A percentile compares a stretch with the other conserved stretches of the same genome.
Evolutionary conservation across 2,888 invertebrate genomes (phyloP).

Genomic region (Drosophila mettleri): DNA sequence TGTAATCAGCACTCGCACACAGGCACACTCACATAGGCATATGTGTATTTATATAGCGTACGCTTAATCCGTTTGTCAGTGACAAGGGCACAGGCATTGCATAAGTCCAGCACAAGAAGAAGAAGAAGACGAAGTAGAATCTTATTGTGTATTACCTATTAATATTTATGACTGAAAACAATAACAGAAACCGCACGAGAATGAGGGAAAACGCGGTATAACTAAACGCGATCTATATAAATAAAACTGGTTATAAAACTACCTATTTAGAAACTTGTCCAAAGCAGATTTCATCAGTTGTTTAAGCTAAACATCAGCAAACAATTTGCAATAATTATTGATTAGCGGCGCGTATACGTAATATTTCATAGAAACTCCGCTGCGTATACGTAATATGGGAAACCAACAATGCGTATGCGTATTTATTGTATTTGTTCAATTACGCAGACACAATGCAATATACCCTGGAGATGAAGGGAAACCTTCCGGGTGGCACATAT

Average conservation of each 20-base stretch:
- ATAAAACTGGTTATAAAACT: not conserved
- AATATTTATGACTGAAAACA: conserved; percentile 2
- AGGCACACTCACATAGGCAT: not conserved
- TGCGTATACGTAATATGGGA: not conserved
- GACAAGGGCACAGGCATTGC: conserved; percentile 30
- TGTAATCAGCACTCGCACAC: conserved; percentile 35
- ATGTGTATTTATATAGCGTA: conserved; percentile 3
- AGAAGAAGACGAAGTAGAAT: conserved; percentile 10
- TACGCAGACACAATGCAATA: conserved; percentile 55
- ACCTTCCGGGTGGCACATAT: conserved; percentile 58
- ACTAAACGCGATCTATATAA: not conserved
- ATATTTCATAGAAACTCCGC: not conserved
- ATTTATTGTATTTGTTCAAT: conserved; percentile 37
- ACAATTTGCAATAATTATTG: not conserved
- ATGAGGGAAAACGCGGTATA: not conserved
- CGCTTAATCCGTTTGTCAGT: not conserved
- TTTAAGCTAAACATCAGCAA: not conserved
- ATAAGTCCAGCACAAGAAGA: conserved; percentile 27
- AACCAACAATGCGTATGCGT: conserved; percentile 54
- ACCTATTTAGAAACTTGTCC: not conserved
- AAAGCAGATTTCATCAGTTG: not conserved
- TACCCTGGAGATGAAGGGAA: conserved; percentile 23
- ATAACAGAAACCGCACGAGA: not conserved
- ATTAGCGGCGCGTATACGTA: not conserved
- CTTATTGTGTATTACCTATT: not conserved